A percentile compares a stretch with the other conserved stretches of the same genome.
Conservation (phyloP, 2,113 vertebrate genomes). For the Cephalopterus ornatus region DNA sequence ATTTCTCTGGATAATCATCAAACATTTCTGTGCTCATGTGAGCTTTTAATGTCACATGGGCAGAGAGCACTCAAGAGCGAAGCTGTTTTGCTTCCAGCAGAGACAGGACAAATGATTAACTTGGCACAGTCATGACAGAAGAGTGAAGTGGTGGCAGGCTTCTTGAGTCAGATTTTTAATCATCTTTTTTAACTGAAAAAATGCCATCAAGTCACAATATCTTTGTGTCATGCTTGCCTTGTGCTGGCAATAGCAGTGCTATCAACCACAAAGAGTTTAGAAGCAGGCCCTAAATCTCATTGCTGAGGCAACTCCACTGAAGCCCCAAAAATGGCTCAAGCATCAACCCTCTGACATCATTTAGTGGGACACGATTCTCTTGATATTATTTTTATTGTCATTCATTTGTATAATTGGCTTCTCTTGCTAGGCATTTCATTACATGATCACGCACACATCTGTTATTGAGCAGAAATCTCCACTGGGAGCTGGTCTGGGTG, state of each 20-base stretch:
- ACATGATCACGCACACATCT: background rate
- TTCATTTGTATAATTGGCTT: background rate
- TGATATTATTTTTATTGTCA: background rate
- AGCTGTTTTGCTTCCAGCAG: background rate
- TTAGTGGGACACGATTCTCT: background rate
- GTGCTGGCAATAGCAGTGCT: background rate
- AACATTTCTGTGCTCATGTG: background rate
- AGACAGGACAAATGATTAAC: background rate
- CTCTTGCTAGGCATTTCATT: background rate
- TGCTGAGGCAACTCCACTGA: fast-evolving
- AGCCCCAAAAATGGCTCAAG: background rate
- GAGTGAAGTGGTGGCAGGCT: background rate
- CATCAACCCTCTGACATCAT: background rate
- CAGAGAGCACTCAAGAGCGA: background rate
- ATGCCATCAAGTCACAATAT: background rate
- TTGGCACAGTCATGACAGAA: background rate
- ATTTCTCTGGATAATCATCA: background rate
- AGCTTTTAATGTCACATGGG: background rate
- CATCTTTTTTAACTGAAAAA: background rate
- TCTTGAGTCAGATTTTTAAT: background rate
- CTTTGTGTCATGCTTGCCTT: background rate
- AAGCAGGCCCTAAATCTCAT: background rate
- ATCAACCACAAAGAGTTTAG: background rate
- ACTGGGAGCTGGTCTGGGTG: background rate
- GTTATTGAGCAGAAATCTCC: background rate